Evolutionary conservation across 2,113 vertebrate genomes (phyloP).

Genomic region (Ibidorhyncha struthersii): DNA sequence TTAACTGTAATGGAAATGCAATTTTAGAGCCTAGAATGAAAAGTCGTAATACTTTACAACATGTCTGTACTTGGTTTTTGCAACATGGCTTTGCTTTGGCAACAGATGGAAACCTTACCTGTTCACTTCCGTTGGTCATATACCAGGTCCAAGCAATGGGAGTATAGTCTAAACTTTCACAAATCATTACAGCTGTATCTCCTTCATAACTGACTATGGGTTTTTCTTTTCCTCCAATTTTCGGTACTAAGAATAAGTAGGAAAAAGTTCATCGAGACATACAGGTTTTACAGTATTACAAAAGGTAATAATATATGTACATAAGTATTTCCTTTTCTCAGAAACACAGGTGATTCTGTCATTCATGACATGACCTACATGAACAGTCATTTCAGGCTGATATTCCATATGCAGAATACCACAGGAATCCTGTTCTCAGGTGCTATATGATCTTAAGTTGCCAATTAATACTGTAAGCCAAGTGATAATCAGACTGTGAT

Average conservation of each 20-base stretch:
- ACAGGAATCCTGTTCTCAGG: not conserved
- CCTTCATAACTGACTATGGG: constrained; percentile 62
- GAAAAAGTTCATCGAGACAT: not conserved
- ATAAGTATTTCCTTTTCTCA: not conserved
- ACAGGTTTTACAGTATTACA: not conserved
- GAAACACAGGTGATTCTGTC: not conserved
- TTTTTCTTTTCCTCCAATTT: constrained; percentile 62
- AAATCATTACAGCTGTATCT: constrained; percentile 65
- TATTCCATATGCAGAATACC: not conserved
- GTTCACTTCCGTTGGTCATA: constrained; percentile 55
- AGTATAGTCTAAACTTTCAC: constrained; percentile 6
- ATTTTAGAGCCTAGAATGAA: not conserved
- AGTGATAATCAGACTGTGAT: not conserved
- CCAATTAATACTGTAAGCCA: not conserved
- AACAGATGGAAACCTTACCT: constrained; percentile 61
- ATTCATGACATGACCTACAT: not conserved
- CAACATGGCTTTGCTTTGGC: not conserved
- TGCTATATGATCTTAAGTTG: not conserved
- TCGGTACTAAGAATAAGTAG: constrained; percentile 67
- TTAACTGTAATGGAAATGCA: not conserved
- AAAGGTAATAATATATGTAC: not conserved
- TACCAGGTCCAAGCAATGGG: constrained; percentile 75
- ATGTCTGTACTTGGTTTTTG: not conserved
- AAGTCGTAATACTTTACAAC: not conserved
- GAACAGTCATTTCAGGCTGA: not conserved